Base-by-base conservation (phyloP, 1,140 invertebrate species). In the Scaptomyza montana region DNA sequence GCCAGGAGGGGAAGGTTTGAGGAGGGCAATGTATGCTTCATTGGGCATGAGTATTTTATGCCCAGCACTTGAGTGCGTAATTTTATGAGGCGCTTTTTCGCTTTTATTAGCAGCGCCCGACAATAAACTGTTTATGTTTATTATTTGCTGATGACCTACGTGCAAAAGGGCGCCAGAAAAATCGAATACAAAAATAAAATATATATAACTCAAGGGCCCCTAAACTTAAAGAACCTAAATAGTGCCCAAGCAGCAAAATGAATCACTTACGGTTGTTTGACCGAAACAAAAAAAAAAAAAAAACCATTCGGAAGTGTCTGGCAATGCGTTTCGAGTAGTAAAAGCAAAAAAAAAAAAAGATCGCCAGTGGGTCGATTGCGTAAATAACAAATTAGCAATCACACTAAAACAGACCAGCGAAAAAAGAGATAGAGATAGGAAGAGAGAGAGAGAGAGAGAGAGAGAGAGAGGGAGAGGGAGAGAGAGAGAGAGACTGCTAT, bases 341-440 rank as follows among this genome's bases (percentile, higher is more conserved):
- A 89, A 43, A 13, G n/a, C 10, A 43, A n/a, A 5, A 43, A 43
- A 0, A 41, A 41, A n/a, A 43, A n/a, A 4, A 43, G 12, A 43
- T 54, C 69, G 77, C 77, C 69, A 74, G 77, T 77, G 81, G 74
- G 74, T 78, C 77, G 85, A 84, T 85, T 89, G 75, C 84, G 84
- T 89, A 89, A 89, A 89, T 89, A 89, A 89, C 84, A 89, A 89
- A 89, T 89, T 89, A 89, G 84, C 84, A 89, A 89, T 89, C 84
- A 89, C 80, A 89, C 85, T 89, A 84, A 89, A 89, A 75, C 69
- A 47, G 69, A 16, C 13, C n/a, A 56, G 25, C 25, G 13, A 30
- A 9, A 28, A 21, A 8, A 45, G 6, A 45, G 16, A 8, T 25
- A 13, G 57, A 25, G 30, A 16, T 16, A 16, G 5, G n/a, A n/a